phyloP scores from a whole-genome alignment of 2,888 invertebrate species.

The Parnassius orleans region DNA sequence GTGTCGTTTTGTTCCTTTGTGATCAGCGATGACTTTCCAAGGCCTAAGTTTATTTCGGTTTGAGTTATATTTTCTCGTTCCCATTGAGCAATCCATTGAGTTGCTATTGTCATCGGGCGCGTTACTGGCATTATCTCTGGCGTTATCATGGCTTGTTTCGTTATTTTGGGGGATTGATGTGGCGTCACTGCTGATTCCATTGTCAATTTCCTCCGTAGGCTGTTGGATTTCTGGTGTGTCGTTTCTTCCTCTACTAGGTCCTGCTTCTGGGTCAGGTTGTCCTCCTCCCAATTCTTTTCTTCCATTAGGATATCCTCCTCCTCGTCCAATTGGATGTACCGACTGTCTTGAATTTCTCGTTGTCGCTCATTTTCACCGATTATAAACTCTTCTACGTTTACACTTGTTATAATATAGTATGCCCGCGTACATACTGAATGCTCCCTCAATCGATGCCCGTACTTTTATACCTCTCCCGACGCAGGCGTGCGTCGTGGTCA shows the following conservation, averaged over 20 bases:
- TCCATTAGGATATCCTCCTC: not conserved
- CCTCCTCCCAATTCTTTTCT: not conserved
- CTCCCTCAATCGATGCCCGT: not conserved
- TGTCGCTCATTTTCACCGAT: not conserved
- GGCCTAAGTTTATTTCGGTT: slow-evolving; percentile 15
- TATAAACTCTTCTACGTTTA: not conserved
- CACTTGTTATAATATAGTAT: not conserved
- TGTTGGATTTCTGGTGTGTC: not conserved
- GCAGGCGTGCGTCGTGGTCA: not conserved
- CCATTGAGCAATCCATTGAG: slow-evolving; percentile 5
- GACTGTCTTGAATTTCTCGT: not conserved
- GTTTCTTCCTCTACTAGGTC: not conserved
- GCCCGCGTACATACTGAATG: not conserved
- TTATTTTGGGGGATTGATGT: too few relatives aligned
- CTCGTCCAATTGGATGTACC: not conserved
- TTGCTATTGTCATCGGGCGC: too few relatives aligned
- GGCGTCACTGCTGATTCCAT: not conserved
- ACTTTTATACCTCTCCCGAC: not conserved
- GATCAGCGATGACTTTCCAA: slow-evolving; percentile 1
- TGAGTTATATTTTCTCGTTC: slow-evolving; percentile 1
- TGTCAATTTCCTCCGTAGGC: not conserved
- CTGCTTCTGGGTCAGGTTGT: not conserved
- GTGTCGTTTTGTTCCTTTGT: not conserved
- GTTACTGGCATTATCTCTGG: too few relatives aligned
- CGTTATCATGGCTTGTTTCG: too few relatives aligned